Evolutionary conservation across 1,140 invertebrate genomes (phyloP), one percentile per base, ranked within the genome.

Genomic region (Drosophila eugracilis): DNA sequence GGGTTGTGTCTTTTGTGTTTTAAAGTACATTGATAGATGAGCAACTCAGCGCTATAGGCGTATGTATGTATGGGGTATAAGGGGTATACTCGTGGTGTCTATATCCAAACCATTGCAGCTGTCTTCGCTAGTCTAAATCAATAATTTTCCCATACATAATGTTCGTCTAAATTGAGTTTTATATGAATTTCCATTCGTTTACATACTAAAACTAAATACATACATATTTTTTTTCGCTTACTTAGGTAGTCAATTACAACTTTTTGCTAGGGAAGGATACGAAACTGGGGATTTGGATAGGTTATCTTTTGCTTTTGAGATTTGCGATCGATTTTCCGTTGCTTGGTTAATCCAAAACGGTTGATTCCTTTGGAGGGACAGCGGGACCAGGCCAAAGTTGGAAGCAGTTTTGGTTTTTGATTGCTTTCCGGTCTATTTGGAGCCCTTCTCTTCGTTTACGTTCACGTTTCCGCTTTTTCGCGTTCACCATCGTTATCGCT

Each of bases 341-440:
- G 45, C 22, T 12, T 28, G 14, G 3, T 14, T 62, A 14, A 17
- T 5, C 26, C 19, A 5, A 28, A 36, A 22, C 24, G 30, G 45
- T 36, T 60, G 93, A 94, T 36, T 26, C 41, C 55, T n/a, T 32
- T 30, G 37, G n/a, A 44, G 65, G 50, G 53, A 94, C 93, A 93
- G 93, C 93, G 94, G 30, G 93, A 93, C 94, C 94, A 91, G 91
- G 92, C 60, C 85, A 74, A 71, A 45, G 48, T 65, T 15, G 63
- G 22, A 57, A 19, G 14, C 55, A 59, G 63, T 85, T 80, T 78
- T 89, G 74, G 69, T 86, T 66, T 65, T 86, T 86, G 77, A 10
- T 77, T 81, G 60, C 48, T 63, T 78, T 60, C 81, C 73, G 93
- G 94, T 94, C 95, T 96, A 96, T 96, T 95, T 95, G 95, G 95